Percentiles rank a stretch among this genome's conserved stretches.
Conservation (phyloP, 2,113 vertebrate genomes). For the Urocolius indicus region DNA sequence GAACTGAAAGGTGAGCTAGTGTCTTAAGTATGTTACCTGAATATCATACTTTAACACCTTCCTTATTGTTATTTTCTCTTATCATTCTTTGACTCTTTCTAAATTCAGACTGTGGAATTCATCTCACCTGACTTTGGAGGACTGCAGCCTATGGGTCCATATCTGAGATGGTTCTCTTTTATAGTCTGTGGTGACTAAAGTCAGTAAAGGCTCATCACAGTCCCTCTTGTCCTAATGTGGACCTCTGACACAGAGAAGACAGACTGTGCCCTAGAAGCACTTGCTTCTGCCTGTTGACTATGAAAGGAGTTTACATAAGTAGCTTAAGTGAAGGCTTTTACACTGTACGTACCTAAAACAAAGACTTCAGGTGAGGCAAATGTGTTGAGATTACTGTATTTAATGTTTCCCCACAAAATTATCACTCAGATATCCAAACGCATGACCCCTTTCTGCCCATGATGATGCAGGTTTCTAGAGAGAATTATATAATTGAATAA, state of each 20-base stretch:
- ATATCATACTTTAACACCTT: background rate
- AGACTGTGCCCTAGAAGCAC: background rate
- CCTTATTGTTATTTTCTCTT: background rate
- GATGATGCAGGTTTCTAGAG: background rate
- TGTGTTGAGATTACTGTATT: background rate
- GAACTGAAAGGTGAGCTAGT: background rate
- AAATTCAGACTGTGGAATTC: background rate
- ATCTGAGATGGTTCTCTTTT: background rate
- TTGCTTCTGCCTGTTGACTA: background rate
- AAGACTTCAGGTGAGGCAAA: background rate
- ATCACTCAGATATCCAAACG: background rate
- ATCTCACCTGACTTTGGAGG: background rate
- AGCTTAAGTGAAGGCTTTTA: background rate
- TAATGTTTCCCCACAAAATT: background rate
- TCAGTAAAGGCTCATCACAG: background rate
- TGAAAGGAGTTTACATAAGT: background rate
- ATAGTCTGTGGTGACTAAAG: background rate
- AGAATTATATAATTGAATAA: background rate
- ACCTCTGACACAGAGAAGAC: background rate
- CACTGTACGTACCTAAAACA: background rate
- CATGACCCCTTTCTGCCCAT: background rate
- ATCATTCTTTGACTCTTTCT: background rate
- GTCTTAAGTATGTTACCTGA: background rate
- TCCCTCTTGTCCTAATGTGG: background rate
- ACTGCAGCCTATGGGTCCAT: fast-evolving